Percentiles rank a stretch among this genome's conserved stretches.
Evolutionary conservation across 2,888 invertebrate species (phyloP).

Genomic region (Drosophila lacicola): DNA sequence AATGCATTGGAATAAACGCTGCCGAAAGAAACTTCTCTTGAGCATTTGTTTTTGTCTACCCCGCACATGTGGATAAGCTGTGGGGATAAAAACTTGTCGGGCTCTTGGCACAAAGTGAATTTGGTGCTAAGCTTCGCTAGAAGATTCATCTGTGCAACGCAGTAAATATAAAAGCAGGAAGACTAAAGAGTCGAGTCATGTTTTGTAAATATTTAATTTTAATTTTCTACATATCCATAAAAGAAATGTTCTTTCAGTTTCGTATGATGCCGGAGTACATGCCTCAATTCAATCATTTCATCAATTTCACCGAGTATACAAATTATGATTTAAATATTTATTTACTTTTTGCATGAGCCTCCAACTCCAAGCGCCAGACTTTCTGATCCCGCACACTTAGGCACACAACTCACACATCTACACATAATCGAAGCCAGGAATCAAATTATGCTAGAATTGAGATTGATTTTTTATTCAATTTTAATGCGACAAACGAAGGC

Average conservation of each 20-base stretch:
- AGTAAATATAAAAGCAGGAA: slow-evolving; percentile 6
- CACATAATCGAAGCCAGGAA: slow-evolving; percentile 78
- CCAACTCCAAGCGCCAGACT: slow-evolving; percentile 12
- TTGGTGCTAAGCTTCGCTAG: slow-evolving; percentile 70
- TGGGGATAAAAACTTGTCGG: slow-evolving; percentile 53
- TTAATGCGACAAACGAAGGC: slow-evolving; percentile 83
- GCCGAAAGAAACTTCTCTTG: slow-evolving; percentile 14
- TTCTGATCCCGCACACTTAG: slow-evolving; percentile 11
- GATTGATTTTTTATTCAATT: slow-evolving; percentile 85
- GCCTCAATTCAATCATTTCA: slow-evolving; percentile 25
- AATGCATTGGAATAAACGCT: slow-evolving; percentile 81
- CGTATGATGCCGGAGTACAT: neutral
- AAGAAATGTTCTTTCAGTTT: neutral
- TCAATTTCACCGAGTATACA: slow-evolving; percentile 28
- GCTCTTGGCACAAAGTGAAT: slow-evolving; percentile 62
- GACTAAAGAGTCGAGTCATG: neutral
- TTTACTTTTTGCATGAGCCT: slow-evolving; percentile 60
- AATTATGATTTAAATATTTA: slow-evolving; percentile 64
- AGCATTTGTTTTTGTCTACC: slow-evolving; percentile 41
- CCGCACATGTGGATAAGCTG: slow-evolving; percentile 53
- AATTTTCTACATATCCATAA: neutral
- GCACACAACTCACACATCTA: slow-evolving; percentile 21
- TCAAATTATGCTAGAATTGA: slow-evolving; percentile 84
- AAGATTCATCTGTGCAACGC: slow-evolving; percentile 32
- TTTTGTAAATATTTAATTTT: neutral